Percentiles rank a stretch among this genome's conserved stretches.
Conservation (phyloP, 2,113 vertebrate genomes). For the Archilochus colubris region DNA sequence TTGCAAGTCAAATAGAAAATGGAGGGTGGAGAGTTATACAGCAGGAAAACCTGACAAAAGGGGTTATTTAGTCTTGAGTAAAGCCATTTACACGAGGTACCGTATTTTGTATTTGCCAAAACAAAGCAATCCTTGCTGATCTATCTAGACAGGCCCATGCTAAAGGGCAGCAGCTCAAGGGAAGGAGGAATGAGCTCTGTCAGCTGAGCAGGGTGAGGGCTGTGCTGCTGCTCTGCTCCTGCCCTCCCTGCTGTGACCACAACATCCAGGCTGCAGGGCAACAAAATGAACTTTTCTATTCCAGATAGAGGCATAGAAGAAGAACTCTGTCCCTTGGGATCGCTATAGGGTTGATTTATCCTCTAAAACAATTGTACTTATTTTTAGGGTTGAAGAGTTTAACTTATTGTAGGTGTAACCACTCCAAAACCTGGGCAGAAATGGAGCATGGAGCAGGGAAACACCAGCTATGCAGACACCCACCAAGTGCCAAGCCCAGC, state of each 20-base stretch:
- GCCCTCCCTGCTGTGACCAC: background rate
- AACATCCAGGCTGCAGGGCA: background rate
- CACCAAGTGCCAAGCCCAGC: background rate
- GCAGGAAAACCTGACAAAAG: background rate
- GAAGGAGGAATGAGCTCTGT: background rate
- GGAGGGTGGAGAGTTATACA: background rate
- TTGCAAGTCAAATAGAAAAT: background rate
- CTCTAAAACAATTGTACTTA: background rate
- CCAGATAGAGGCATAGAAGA: background rate
- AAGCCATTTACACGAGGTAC: background rate
- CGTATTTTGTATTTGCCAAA: background rate
- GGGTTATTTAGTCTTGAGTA: background rate
- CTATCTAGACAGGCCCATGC: background rate
- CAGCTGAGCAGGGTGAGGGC: fast-evolving
- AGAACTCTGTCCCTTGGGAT: background rate
- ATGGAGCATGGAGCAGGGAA: background rate
- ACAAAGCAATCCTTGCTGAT: background rate
- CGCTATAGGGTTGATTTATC: background rate
- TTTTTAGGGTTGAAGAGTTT: background rate
- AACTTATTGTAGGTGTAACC: background rate
- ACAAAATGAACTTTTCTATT: background rate
- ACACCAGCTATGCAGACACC: background rate
- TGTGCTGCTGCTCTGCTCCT: background rate
- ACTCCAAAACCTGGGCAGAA: background rate
- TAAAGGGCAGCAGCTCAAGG: background rate